A percentile compares a stretch with the other conserved stretches of the same genome.
Evolutionary conservation across 2,888 invertebrate species (phyloP).

Genomic region (Oscheius sp.): DNA sequence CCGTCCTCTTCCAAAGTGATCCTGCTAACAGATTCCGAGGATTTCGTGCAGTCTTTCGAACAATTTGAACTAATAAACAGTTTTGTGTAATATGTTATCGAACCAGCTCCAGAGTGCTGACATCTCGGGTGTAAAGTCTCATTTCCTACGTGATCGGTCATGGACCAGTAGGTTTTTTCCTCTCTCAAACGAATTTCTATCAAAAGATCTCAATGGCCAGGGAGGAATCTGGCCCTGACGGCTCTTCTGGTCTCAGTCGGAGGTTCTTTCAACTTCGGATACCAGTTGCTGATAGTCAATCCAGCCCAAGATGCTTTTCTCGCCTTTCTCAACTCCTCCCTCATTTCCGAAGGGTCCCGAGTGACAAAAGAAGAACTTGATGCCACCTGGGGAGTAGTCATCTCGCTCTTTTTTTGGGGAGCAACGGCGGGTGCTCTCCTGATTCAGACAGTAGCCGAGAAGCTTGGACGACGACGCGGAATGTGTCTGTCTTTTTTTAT

Average conservation of each 20-base stretch:
- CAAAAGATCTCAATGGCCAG: slow-evolving; percentile 3
- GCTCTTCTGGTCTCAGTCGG: slow-evolving; percentile 40
- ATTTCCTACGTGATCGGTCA: slow-evolving; percentile 13
- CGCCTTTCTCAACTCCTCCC: slow-evolving; percentile 43
- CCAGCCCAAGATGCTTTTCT: slow-evolving; percentile 59
- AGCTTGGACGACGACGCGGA: slow-evolving; percentile 51
- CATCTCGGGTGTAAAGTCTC: slow-evolving; percentile 12
- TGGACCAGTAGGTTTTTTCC: not conserved
- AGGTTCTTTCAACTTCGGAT: slow-evolving; percentile 60
- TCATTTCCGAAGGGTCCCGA: not conserved
- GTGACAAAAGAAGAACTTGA: slow-evolving; percentile 18
- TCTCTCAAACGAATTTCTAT: not conserved
- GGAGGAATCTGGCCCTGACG: not conserved
- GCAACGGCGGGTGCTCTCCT: slow-evolving; percentile 54
- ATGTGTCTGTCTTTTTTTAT: slow-evolving; percentile 44
- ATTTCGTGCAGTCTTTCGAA: not conserved
- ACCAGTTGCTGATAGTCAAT: slow-evolving; percentile 62
- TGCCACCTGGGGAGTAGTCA: slow-evolving; percentile 56
- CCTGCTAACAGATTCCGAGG: not conserved
- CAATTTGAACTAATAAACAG: not conserved
- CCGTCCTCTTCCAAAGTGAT: not conserved
- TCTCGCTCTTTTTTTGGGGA: slow-evolving; percentile 61
- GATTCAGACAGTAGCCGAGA: slow-evolving; percentile 39
- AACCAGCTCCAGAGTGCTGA: not conserved
- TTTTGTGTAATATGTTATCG: too few species aligned